A percentile compares a stretch with the other conserved stretches of the same genome.
Conservation (phyloP, 2,888 invertebrate species). For the Epinotia bilunana region DNA sequence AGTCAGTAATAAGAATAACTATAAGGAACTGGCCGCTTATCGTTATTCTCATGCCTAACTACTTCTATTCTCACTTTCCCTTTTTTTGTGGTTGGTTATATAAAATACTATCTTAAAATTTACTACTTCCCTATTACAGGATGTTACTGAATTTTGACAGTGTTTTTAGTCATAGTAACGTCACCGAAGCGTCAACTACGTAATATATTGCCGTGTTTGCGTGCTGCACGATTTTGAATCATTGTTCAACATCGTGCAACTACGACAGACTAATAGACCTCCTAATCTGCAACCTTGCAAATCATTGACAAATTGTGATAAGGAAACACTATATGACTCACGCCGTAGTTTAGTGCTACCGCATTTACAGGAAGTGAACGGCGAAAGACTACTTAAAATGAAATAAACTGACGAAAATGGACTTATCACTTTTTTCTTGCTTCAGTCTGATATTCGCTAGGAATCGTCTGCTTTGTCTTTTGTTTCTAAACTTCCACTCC, state of each 20-base stretch:
- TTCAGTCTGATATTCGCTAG: background rate
- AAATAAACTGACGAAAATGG: constrained; percentile 3
- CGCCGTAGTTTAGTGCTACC: background rate
- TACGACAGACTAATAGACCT: constrained; percentile 5
- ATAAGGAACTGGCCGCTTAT: constrained; percentile 22
- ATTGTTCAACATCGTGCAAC: background rate
- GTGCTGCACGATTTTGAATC: background rate
- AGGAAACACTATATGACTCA: constrained; percentile 14
- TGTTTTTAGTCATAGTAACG: no score
- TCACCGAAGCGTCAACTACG: no score
- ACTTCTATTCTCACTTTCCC: background rate
- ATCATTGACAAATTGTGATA: constrained; percentile 30
- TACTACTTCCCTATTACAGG: no score
- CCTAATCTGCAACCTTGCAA: constrained; percentile 30
- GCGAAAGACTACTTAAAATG: constrained; percentile 11
- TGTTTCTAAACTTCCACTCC: constrained; percentile 2
- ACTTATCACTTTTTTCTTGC: background rate
- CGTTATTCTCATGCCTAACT: background rate
- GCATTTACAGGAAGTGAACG: background rate
- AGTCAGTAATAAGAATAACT: constrained; percentile 19
- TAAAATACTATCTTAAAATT: background rate
- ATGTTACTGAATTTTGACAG: background rate
- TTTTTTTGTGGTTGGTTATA: background rate
- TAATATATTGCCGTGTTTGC: background rate
- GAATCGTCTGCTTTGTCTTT: background rate